Percentiles rank a stretch among this genome's conserved stretches.
Evolutionary conservation across 2,888 invertebrate species (phyloP).

Genomic region (Platynereis dumerilii): DNA sequence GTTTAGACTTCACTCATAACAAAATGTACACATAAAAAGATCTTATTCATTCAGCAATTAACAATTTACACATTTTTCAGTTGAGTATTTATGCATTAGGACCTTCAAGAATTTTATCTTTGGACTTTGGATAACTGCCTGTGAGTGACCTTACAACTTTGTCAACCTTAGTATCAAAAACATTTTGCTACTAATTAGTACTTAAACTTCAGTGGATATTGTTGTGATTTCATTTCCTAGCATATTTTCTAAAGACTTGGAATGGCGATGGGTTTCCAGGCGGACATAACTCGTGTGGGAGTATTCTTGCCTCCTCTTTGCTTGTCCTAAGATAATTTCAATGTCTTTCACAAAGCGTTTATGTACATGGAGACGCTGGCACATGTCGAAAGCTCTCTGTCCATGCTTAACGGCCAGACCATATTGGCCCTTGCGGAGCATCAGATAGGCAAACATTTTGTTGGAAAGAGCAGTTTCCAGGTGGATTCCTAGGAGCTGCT

Average conservation of each 20-base stretch:
- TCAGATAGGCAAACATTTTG: conserved; percentile 35
- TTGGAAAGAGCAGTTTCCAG: conserved; percentile 31
- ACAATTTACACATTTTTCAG: too few relatives aligned
- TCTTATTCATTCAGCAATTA: too few relatives aligned
- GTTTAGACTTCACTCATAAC: too few relatives aligned
- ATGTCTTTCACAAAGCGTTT: conserved; percentile 23
- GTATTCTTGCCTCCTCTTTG: conserved; percentile 14
- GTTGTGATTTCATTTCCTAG: conserved; percentile 3
- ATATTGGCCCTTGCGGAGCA: conserved; percentile 35
- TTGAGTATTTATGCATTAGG: too few relatives aligned
- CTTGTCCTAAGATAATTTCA: conserved; percentile 32
- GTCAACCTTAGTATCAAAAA: too few relatives aligned
- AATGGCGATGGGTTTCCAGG: conserved; percentile 4
- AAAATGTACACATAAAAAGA: too few relatives aligned
- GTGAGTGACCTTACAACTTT: too few relatives aligned
- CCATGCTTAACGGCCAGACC: conserved; percentile 31
- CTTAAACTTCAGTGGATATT: not conserved
- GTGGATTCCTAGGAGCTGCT: conserved; percentile 34
- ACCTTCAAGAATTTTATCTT: too few relatives aligned
- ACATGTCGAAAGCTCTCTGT: conserved; percentile 33
- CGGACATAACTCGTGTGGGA: not conserved
- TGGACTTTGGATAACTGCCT: too few relatives aligned
- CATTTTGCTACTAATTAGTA: not conserved
- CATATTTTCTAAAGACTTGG: conserved; percentile 1
- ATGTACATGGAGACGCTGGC: conserved; percentile 24